Conservation (phyloP, 2,113 vertebrate genomes). For the Mesoclemmys tuberculata region DNA sequence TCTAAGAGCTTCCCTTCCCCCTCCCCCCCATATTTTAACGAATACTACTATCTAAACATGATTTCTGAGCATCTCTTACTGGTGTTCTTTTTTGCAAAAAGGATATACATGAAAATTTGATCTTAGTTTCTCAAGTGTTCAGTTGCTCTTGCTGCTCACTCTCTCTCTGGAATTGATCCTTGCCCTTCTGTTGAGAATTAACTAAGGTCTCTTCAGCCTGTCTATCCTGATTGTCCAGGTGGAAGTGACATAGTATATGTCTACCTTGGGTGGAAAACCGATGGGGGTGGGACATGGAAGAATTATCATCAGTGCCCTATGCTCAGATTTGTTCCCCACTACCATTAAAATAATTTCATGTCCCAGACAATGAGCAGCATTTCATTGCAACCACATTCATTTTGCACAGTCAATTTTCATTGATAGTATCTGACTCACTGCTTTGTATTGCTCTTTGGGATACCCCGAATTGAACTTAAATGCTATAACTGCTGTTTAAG, state of each 20-base stretch:
- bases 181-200: neutral
- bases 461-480: neutral
- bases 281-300: neutral
- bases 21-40: neutral
- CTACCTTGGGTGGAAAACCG: neutral
- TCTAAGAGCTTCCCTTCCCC: neutral
- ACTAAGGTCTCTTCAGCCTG: neutral
- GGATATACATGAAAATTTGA: neutral
- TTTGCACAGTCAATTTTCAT: neutral
- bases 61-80: neutral
- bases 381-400: neutral
- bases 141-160: neutral
- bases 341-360: neutral
- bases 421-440: neutral
- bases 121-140: neutral
- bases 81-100: neutral
- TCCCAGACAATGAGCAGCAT: neutral
- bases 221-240: neutral
- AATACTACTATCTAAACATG: neutral
- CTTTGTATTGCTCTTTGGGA: neutral
- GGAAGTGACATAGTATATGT: neutral
- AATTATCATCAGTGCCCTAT: neutral
- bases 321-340: neutral
- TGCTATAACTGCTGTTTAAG: neutral
- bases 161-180: neutral